Percentiles rank a stretch among this genome's conserved stretches.
These are phyloP conservation scores for Chironomus tentans DNA, from an alignment of 2,888 invertebrate species.

Conservation along the genomic window DNA sequence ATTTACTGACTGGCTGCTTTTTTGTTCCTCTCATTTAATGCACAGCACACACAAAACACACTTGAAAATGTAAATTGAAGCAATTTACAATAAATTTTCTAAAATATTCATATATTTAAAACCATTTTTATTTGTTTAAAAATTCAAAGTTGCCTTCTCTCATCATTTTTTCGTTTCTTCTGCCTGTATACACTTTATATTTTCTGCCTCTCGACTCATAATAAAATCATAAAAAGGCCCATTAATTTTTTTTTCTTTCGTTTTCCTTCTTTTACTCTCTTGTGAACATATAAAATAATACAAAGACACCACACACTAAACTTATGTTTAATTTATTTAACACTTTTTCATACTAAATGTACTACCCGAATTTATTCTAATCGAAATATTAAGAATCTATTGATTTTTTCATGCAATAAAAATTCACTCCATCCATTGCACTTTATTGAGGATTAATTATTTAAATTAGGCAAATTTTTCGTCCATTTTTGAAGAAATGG, in stretches of 20 bases:
- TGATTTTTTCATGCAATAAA: slow-evolving; percentile 21
- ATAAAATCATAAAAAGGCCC: slow-evolving; percentile 25
- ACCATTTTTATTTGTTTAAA: slow-evolving; percentile 22
- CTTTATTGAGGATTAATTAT: slow-evolving; percentile 25
- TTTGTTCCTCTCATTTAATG: not conserved
- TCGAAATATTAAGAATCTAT: slow-evolving; percentile 16
- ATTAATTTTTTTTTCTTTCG: slow-evolving; percentile 15
- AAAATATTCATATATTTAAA: slow-evolving; percentile 23
- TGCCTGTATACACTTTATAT: not conserved
- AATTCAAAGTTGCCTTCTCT: slow-evolving; percentile 10
- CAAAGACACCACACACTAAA: slow-evolving; percentile 21
- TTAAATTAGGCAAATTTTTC: slow-evolving; percentile 26
- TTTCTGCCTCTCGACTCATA: slow-evolving; percentile 16
- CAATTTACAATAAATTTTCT: slow-evolving; percentile 16
- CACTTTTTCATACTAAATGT: not conserved
- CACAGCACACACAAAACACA: not conserved
- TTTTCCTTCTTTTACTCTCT: not conserved
- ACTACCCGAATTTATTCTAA: not conserved
- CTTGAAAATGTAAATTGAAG: slow-evolving; percentile 9
- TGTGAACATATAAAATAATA: not conserved
- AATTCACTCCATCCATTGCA: slow-evolving; percentile 24
- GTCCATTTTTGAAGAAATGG: slow-evolving; percentile 23
- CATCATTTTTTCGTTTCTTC: not conserved
- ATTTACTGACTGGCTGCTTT: not conserved
- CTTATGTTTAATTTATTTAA: slow-evolving; percentile 24